phyloP scores from a whole-genome alignment of 2,113 vertebrate species.

The Aplodontia rufa region DNA sequence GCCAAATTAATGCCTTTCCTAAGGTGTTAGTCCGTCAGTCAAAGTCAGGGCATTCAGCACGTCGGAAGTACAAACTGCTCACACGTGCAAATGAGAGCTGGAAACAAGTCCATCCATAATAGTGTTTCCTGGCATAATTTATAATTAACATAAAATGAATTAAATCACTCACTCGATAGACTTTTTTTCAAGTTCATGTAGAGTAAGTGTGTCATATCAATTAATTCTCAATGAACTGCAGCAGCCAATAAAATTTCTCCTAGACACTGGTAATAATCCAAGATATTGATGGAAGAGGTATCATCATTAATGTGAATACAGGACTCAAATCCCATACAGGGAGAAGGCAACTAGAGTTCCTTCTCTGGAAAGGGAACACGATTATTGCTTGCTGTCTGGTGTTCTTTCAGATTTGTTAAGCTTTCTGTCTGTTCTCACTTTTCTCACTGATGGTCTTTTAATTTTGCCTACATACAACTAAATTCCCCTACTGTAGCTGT shows the following conservation, averaged over 20 bases:
- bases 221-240: conserved; percentile 82
- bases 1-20: conserved; percentile 78
- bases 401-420: conserved; percentile 49
- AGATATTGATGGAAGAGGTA: conserved; percentile 75
- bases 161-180: conserved; percentile 77
- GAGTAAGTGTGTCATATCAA: conserved; percentile 77
- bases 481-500: not conserved
- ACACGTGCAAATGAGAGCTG: conserved; percentile 45
- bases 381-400: conserved; percentile 28
- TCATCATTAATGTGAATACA: conserved; percentile 72
- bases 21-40: conserved; percentile 80
- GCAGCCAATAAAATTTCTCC: conserved; percentile 78
- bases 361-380: conserved; percentile 35
- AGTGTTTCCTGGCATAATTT: conserved; percentile 80
- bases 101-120: conserved; percentile 76
- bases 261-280: conserved; percentile 75
- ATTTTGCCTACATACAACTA: conserved; percentile 32
- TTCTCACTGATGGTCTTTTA: conserved; percentile 50
- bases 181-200: conserved; percentile 79
- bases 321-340: conserved; percentile 19
- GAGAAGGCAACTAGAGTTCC: conserved; percentile 31
- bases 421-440: conserved; percentile 46
- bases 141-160: conserved; percentile 81
- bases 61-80: conserved; percentile 76
- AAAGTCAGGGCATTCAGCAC: conserved; percentile 72